Evolutionary conservation across 2,797 vertebrate genomes (phyloP).

Genomic region (Sphaeramia orbicularis): DNA sequence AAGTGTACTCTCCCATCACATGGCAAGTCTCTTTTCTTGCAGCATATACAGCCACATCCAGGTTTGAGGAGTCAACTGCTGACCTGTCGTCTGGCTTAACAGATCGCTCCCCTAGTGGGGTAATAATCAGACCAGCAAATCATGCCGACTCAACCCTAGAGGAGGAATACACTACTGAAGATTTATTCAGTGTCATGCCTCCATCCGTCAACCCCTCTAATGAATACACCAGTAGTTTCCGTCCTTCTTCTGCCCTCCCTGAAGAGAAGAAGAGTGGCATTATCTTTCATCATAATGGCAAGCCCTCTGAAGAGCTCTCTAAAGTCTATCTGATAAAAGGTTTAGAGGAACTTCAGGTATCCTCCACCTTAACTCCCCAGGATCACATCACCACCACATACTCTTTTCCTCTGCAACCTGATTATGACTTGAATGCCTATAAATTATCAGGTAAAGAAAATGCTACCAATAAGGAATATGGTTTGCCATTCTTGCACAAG

Average conservation of each 20-base stretch:
- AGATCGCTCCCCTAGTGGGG: background rate
- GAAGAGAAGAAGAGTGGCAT: slow-evolving; percentile 17
- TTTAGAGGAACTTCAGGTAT: slow-evolving; percentile 10
- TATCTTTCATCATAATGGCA: slow-evolving; percentile 7
- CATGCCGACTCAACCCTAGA: slow-evolving; percentile 3
- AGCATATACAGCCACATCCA: slow-evolving; percentile 55
- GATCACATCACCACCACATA: background rate
- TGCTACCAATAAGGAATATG: slow-evolving; percentile 1
- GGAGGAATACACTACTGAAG: slow-evolving; percentile 1
- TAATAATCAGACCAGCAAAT: background rate
- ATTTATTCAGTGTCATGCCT: slow-evolving; percentile 10
- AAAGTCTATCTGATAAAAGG: background rate
- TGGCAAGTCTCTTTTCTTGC: slow-evolving; percentile 72
- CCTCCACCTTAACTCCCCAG: slow-evolving; percentile 6
- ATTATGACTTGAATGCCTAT: slow-evolving; percentile 11
- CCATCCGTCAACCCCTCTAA: slow-evolving; percentile 17
- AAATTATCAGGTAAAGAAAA: background rate
- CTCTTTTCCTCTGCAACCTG: background rate
- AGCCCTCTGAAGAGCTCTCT: slow-evolving; percentile 13
- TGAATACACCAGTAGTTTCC: slow-evolving; percentile 14
- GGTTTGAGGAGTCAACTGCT: slow-evolving; percentile 53
- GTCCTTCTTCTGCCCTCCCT: slow-evolving; percentile 17
- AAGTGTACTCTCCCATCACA: background rate
- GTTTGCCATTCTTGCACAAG: background rate
- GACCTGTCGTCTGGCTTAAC: slow-evolving; percentile 23